Evolutionary conservation across 2,888 invertebrate genomes (phyloP).

Genomic region (Theodoxus fluviatilis): DNA sequence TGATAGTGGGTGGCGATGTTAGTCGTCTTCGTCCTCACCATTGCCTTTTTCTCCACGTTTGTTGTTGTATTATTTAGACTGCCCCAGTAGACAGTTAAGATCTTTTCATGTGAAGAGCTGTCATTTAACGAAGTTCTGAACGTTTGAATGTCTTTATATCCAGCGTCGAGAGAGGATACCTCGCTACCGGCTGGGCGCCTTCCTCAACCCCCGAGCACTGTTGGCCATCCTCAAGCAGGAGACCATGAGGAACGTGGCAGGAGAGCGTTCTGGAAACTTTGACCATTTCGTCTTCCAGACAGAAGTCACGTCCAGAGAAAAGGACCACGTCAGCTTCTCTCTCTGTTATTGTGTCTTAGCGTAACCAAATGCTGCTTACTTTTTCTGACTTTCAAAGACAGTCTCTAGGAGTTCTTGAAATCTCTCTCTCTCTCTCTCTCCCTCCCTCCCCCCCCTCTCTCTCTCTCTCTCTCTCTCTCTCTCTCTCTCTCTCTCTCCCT

Average conservation of each 20-base stretch:
- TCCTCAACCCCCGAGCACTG: conserved; percentile 62
- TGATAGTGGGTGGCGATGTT: no score
- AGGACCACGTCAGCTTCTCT: conserved; percentile 66
- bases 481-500: conserved; percentile 19
- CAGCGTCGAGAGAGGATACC: conserved; percentile 66
- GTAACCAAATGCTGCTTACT: no score
- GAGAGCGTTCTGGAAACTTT: conserved; percentile 58
- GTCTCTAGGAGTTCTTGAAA: no score
- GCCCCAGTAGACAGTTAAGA: no score
- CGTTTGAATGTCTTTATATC: no score
- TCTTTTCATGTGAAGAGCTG: no score
- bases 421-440: conserved; percentile 5
- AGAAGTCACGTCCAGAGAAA: conserved; percentile 64
- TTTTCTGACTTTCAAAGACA: no score
- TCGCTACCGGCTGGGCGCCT: conserved; percentile 64
- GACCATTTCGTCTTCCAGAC: conserved; percentile 64
- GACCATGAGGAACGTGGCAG: conserved; percentile 48
- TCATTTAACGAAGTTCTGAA: no score
- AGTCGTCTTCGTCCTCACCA: no score
- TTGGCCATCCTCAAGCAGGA: conserved; percentile 63
- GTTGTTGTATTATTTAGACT: no score
- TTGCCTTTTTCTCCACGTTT: no score
- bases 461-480: background rate
- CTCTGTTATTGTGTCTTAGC: no score
- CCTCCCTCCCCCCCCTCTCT: background rate